phyloP scores from a whole-genome alignment of 2,888 invertebrate species.

The Oxytorus armatus region DNA sequence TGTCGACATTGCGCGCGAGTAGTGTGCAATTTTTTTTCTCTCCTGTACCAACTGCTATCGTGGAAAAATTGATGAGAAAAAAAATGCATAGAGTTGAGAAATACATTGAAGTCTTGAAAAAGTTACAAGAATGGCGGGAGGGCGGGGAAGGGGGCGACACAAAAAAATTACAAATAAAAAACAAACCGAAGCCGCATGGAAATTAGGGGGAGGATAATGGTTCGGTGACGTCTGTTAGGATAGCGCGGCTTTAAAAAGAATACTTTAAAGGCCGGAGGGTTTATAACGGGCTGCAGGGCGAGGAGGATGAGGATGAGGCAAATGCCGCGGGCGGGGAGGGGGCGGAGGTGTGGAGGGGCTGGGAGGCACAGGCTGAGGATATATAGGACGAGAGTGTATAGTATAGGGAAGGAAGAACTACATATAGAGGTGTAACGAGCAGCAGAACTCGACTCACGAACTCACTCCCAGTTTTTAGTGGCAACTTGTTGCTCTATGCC shows the following conservation, averaged over 20 bases:
- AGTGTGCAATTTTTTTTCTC: too few relatives aligned
- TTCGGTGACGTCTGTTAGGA: slow-evolving; percentile 82
- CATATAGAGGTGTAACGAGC: slow-evolving; percentile 85
- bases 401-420: slow-evolving; percentile 84
- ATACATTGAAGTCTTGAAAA: too few relatives aligned
- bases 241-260: slow-evolving; percentile 84
- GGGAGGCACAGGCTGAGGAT: slow-evolving; percentile 70
- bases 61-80: too few relatives aligned
- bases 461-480: slow-evolving; percentile 85
- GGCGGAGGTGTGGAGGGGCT: slow-evolving; percentile 13
- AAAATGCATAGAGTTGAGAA: too few relatives aligned
- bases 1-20: too few relatives aligned
- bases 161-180: neutral
- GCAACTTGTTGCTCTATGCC: slow-evolving; percentile 85
- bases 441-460: slow-evolving; percentile 84
- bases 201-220: slow-evolving; percentile 76
- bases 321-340: slow-evolving; percentile 19
- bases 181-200: slow-evolving; percentile 6
- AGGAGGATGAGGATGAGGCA: slow-evolving; percentile 44
- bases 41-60: too few relatives aligned
- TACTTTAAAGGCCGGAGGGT: slow-evolving; percentile 84
- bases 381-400: slow-evolving; percentile 77
- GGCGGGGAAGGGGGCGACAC: neutral
- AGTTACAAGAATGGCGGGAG: too few relatives aligned
- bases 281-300: slow-evolving; percentile 81